Conservation (phyloP, 2,888 invertebrate genomes). For the Mythimna albipuncta region DNA sequence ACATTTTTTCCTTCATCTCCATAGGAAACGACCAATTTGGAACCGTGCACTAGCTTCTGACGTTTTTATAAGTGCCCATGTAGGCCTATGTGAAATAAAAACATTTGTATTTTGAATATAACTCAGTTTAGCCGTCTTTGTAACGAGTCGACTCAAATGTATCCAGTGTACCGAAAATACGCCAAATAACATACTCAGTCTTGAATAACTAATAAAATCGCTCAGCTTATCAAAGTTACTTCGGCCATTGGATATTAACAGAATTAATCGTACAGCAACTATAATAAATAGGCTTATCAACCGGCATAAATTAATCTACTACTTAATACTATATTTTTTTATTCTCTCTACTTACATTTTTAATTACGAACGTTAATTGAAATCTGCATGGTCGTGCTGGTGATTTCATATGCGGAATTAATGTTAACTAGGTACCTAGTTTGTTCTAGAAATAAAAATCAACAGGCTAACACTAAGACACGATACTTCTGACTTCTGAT, state of each 20-base stretch:
- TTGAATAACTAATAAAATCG: conserved; percentile 69
- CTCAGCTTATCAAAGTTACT: conserved; percentile 73
- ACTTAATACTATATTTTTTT: conserved; percentile 84
- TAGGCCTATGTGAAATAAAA: too few relatives aligned
- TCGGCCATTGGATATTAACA: conserved; percentile 73
- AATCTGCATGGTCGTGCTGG: conserved; percentile 73
- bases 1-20: too few relatives aligned
- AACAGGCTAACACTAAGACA: conserved; percentile 54
- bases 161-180: conserved; percentile 27
- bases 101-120: too few relatives aligned
- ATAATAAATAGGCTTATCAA: conserved; percentile 87
- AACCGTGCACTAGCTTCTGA: too few relatives aligned
- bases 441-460: conserved; percentile 67
- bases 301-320: conserved; percentile 85
- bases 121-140: neutral
- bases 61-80: too few relatives aligned
- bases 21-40: too few relatives aligned
- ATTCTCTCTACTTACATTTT: conserved; percentile 81
- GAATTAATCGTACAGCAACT: conserved; percentile 85
- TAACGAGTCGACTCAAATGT: too few relatives aligned
- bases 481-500: conserved; percentile 55
- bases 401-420: conserved; percentile 70
- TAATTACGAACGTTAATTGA: conserved; percentile 89
- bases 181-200: conserved; percentile 35
- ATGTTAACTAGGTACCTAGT: conserved; percentile 62